phyloP scores from a whole-genome alignment of 2,888 invertebrate species.

The Acronicta alni region DNA sequence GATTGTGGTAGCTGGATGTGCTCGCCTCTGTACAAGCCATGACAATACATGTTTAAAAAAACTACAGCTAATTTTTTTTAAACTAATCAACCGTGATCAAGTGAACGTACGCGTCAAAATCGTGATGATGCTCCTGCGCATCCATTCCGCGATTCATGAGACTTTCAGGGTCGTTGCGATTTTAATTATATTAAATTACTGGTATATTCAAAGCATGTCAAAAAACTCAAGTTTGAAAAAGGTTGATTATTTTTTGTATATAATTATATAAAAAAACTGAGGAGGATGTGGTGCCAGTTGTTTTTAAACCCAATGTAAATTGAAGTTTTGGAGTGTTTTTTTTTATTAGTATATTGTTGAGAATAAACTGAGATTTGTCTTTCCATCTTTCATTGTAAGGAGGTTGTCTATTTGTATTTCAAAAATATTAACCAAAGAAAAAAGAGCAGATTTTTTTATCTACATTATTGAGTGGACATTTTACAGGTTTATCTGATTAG shows the following conservation, averaged over 20 bases:
- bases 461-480: too few species aligned
- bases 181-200: conserved; percentile 40
- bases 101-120: conserved; percentile 17
- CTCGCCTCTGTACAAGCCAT: too few species aligned
- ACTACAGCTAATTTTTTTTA: neutral
- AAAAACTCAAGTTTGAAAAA: conserved; percentile 18
- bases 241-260: conserved; percentile 17
- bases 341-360: too few species aligned
- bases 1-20: too few species aligned
- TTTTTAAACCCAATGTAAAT: neutral
- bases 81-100: conserved; percentile 27
- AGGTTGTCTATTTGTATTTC: too few species aligned
- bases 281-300: conserved; percentile 35
- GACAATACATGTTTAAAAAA: too few species aligned
- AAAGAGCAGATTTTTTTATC: too few species aligned
- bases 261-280: conserved; percentile 22
- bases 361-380: too few species aligned
- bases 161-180: conserved; percentile 35
- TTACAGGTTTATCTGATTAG: too few species aligned
- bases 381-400: too few species aligned
- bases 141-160: conserved; percentile 26
- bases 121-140: conserved; percentile 31
- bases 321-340: too few species aligned
- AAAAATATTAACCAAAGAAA: too few species aligned
- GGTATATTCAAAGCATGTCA: conserved; percentile 26